Evolutionary conservation across 2,888 invertebrate species (phyloP), one percentile per base, ranked within the genome.

Genomic region (Alcis repandata): DNA sequence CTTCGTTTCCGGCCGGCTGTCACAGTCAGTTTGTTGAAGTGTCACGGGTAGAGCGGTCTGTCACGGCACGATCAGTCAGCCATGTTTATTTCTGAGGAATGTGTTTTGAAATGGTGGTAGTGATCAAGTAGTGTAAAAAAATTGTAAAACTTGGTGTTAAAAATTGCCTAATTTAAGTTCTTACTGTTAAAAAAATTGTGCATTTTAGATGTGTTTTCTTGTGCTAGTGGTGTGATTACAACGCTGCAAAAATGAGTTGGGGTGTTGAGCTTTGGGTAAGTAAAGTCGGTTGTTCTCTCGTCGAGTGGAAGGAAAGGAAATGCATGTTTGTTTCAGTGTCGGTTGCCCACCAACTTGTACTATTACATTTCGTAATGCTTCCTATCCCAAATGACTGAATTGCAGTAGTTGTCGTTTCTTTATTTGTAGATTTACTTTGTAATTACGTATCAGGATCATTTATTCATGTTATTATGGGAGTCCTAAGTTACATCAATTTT

Each of bases 251-350:
- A 91, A 95, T 95, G 94, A 95, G 95, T 92, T 95, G 95, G 95
- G 95, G 95, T 88, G 94, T 94, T 68, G 95, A 95, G 91, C 95
- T 95, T 88, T 95, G 95, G 95, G 95, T 95, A 90, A 94, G 56
- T 56, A 41, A 36, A 53, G 40, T 36, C 36, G 19, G 95, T 94
- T 74, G 67, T 73, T 72, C 56, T 76, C 72, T 71, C 61, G 48
- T 70, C 41, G 58, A 68, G 49, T 65, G 53, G 27, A 56, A 60
- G 40, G 15, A 51, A 56, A 60, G 40, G 15, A 51, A 49, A 36
- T 59, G 58, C 19, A 62, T 59, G 57, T 73, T 68, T 51, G 67
- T 71, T 76, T 77, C 72, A 68, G 46, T 76, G 72, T 77, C 75
- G 59, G 71, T 71, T 72, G 71, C 61, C 58, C 72, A 56, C 68